Evolutionary conservation across 2,113 vertebrate genomes (phyloP), one percentile per base, ranked within the genome.

Genomic region (Cebidichthys violaceus): DNA sequence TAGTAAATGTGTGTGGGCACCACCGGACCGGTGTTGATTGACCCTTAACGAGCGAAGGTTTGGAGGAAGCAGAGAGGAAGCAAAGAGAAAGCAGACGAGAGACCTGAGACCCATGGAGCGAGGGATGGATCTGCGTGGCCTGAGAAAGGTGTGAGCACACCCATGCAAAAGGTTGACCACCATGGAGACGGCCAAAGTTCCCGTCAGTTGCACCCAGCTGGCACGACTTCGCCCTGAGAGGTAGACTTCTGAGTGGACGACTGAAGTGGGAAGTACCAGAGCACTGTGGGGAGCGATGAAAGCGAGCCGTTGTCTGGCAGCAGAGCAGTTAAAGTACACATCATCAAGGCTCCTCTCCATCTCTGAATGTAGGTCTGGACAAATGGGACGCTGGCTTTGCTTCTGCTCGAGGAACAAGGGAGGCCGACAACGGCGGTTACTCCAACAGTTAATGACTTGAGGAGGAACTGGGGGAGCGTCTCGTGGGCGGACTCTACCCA

Each of bases 391-490:
- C 22, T 43, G 14, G 6, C 17, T 65, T 65, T 31, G n/a, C 33
- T 77, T 41, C 8, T 43, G 55, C 37, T 65, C 9, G 31, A 39
- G 33, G 31, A 61, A 81, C 33, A 60, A 68, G 31, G 22, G 4
- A 39, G 35, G 41, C 50, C 20, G 61, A 79, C 50, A 60, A 43
- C 39, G 37, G 0, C 6, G 22, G 55, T 37, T 41, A 18, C 55
- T 70, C 39, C 24, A 39, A 45, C 24, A 15, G 54, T 39, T 33
- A 66, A 80, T 71, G 33, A 50, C 27, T 17, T 17, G 52, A 27
- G 33, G 52, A 77, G 31, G 59, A 67, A 15, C 47, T 37, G 43
- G 31, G 37, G 45, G 70, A 69, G 45, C n/a, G 1, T 71, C 82
- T 43, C 41, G 55, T 72, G 47, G 66, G 47, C 2, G 9, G 31